A percentile compares a stretch with the other conserved stretches of the same genome.
Evolutionary conservation across 1,140 invertebrate species (phyloP).

Genomic region (Coelopa frigida): DNA sequence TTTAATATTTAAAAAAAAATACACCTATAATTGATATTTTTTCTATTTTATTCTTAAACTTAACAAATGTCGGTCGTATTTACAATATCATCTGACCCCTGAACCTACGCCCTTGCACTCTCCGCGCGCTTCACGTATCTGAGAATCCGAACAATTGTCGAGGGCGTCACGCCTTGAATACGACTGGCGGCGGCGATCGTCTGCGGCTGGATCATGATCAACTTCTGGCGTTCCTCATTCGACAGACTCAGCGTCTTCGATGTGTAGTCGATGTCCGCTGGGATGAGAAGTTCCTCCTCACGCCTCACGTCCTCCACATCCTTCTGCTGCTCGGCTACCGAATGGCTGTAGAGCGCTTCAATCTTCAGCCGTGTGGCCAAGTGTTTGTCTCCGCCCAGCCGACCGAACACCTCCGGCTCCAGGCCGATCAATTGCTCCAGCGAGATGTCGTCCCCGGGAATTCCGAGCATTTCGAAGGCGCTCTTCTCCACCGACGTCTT

Average conservation of each 20-base stretch:
- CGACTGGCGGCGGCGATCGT: conserved; percentile 76
- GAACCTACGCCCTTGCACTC: too few species aligned
- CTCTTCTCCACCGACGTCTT: conserved; percentile 46
- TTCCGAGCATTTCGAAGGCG: conserved; percentile 55
- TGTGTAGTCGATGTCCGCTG: conserved; percentile 64
- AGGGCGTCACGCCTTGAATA: conserved; percentile 72
- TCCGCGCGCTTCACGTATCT: conserved; percentile 49
- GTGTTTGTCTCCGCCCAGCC: conserved; percentile 45
- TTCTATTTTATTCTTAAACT: too few species aligned
- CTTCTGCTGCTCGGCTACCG: conserved; percentile 52
- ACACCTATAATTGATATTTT: too few species aligned
- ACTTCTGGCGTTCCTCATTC: conserved; percentile 61
- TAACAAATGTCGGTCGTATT: too few species aligned
- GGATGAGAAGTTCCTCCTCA: conserved; percentile 65
- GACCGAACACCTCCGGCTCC: conserved; percentile 47
- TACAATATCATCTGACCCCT: too few species aligned
- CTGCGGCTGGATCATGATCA: conserved; percentile 58
- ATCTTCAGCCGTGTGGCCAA: conserved; percentile 54
- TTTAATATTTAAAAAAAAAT: too few species aligned
- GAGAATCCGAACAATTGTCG: conserved; percentile 60
- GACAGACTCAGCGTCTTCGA: conserved; percentile 54
- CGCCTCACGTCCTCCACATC: conserved; percentile 62
- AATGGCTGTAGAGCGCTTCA: conserved; percentile 59
- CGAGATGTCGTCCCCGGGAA: conserved; percentile 46
- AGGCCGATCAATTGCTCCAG: conserved; percentile 46